These are phyloP conservation scores for Sthenelais limicola DNA, from an alignment of 2,888 invertebrate genomes.

Conservation along the genomic window DNA sequence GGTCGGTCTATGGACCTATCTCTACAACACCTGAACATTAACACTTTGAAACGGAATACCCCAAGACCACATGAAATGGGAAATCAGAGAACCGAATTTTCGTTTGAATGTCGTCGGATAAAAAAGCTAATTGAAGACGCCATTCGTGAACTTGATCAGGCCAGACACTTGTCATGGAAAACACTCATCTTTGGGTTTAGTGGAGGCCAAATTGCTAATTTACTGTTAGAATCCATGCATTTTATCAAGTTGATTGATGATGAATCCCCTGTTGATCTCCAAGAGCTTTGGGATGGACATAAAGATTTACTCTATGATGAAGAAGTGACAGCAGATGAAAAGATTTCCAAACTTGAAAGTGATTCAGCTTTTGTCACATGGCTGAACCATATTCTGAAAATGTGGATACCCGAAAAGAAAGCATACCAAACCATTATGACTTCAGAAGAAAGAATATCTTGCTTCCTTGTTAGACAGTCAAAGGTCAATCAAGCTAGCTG, in stretches of 20 bases:
- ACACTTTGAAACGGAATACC: neutral
- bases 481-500: too few species aligned
- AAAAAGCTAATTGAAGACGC: neutral
- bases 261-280: too few species aligned
- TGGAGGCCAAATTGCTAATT: neutral
- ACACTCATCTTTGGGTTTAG: neutral
- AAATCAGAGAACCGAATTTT: neutral
- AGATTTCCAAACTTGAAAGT: neutral
- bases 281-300: neutral
- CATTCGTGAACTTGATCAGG: neutral
- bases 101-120: neutral
- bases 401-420: neutral
- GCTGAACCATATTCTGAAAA: neutral
- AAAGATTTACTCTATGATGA: neutral
- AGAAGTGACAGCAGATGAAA: neutral
- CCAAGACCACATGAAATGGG: neutral
- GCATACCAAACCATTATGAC: constrained; percentile 6
- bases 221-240: neutral
- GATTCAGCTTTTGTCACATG: neutral
- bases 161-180: neutral
- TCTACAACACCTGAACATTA: constrained; percentile 36
- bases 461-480: too few species aligned
- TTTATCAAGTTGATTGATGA: neutral
- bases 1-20: constrained; percentile 40
- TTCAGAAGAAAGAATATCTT: constrained; percentile 1